These are phyloP conservation scores for Pammene aurita DNA, from an alignment of 2,888 invertebrate genomes.

Conservation along the genomic window DNA sequence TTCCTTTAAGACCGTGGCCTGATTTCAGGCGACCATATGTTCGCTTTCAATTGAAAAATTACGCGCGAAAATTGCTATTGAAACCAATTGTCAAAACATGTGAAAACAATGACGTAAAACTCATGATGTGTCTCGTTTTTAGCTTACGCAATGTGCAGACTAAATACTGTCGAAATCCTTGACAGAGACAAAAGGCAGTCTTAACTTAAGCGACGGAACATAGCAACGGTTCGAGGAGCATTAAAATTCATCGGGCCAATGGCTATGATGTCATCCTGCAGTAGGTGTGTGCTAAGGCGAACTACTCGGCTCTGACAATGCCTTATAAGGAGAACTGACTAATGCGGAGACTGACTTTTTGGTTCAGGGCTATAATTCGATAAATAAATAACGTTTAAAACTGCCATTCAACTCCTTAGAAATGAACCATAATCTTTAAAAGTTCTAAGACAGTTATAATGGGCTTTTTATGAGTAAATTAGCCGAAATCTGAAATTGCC, in stretches of 20 bases:
- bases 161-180: conserved; percentile 53
- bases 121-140: conserved; percentile 22
- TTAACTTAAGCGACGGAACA: conserved; percentile 45
- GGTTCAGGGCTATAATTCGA: conserved; percentile 63
- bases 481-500: conserved; percentile 23
- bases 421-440: conserved; percentile 7
- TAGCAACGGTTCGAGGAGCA: conserved; percentile 61
- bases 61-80: background rate
- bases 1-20: conserved; percentile 58
- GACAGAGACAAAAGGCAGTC: conserved; percentile 52
- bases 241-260: conserved; percentile 69
- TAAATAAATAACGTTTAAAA: conserved; percentile 47
- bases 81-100: conserved; percentile 29
- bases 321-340: conserved; percentile 77
- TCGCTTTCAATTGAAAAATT: conserved; percentile 41
- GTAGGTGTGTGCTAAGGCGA: conserved; percentile 63
- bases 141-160: conserved; percentile 54
- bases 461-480: conserved; percentile 15
- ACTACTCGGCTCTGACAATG: conserved; percentile 55
- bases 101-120: conserved; percentile 33
- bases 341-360: conserved; percentile 64
- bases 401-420: conserved; percentile 20
- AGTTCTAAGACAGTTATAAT: conserved; percentile 29
- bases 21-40: conserved; percentile 61
- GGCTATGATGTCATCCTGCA: conserved; percentile 71